These are phyloP conservation scores for Drosophila nr. medialis DNA, from an alignment of 2,888 invertebrate genomes.

Conservation along the genomic window DNA sequence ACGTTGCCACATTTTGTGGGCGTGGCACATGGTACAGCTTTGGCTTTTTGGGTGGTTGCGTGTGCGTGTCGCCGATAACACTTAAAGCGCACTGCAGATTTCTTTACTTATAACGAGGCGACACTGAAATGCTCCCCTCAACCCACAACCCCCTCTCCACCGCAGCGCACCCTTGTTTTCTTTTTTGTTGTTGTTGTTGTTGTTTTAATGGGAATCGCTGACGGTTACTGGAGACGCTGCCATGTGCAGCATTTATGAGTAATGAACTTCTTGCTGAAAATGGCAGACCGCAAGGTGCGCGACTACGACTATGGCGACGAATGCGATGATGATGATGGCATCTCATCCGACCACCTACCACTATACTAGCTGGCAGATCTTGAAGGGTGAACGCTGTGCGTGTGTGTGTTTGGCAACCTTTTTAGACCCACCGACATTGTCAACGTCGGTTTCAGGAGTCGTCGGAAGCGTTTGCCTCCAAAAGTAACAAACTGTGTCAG, in stretches of 20 bases:
- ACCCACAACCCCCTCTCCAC: not conserved
- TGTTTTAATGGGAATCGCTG: slow-evolving; percentile 72
- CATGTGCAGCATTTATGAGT: slow-evolving; percentile 82
- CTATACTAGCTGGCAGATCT: slow-evolving; percentile 37
- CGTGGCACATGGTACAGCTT: slow-evolving; percentile 39
- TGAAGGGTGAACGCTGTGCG: slow-evolving; percentile 58
- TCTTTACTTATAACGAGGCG: slow-evolving; percentile 77
- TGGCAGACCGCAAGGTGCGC: slow-evolving; percentile 78
- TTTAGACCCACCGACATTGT: slow-evolving; percentile 59
- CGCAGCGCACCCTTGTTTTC: not conserved
- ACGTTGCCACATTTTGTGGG: slow-evolving; percentile 70
- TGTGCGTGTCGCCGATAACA: slow-evolving; percentile 80
- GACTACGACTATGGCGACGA: slow-evolving; percentile 39
- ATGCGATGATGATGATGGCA: slow-evolving; percentile 50
- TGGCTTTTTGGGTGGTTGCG: slow-evolving; percentile 42
- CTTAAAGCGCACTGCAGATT: slow-evolving; percentile 80
- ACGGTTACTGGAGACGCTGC: slow-evolving; percentile 52
- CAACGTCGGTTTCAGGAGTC: slow-evolving; percentile 70
- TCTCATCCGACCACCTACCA: slow-evolving; percentile 47
- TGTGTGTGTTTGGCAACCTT: slow-evolving; percentile 46
- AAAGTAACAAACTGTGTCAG: slow-evolving; percentile 82
- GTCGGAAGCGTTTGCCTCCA: slow-evolving; percentile 59
- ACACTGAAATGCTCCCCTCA: slow-evolving; percentile 36
- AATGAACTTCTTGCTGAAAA: slow-evolving; percentile 81
- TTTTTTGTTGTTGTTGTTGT: slow-evolving; percentile 64